These are phyloP conservation scores for Lamellibrachia luymesi DNA, from an alignment of 1,140 invertebrate genomes.

Conservation along the genomic window DNA sequence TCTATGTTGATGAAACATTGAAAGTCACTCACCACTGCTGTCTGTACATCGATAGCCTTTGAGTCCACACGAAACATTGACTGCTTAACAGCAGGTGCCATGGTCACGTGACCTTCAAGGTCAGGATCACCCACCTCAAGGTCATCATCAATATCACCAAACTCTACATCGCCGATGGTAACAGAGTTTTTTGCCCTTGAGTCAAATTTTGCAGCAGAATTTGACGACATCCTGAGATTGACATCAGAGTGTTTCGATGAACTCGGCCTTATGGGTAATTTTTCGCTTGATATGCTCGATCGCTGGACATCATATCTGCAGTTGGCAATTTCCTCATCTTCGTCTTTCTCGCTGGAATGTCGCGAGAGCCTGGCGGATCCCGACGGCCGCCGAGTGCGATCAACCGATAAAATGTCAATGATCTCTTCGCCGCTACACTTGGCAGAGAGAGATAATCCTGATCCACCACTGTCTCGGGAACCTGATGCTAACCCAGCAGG, in stretches of 20 bases:
- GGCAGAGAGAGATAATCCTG: not conserved
- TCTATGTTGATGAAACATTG: not conserved
- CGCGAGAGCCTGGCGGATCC: not conserved
- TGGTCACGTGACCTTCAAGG: not conserved
- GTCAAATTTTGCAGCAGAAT: not conserved
- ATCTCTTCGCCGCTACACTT: not conserved
- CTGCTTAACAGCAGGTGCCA: not conserved
- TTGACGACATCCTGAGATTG: not conserved
- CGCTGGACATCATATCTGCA: not conserved
- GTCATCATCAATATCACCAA: slow-evolving; percentile 1
- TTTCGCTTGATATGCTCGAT: not conserved
- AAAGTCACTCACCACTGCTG: slow-evolving; percentile 9
- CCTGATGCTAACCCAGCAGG: not conserved
- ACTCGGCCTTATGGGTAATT: not conserved
- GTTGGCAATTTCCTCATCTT: not conserved
- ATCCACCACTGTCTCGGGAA: not conserved
- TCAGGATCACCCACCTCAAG: not conserved
- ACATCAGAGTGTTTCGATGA: not conserved
- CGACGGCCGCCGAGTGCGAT: not conserved
- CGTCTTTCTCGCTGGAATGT: slow-evolving; percentile 3
- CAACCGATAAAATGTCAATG: not conserved
- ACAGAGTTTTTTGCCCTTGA: not conserved
- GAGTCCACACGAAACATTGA: not conserved
- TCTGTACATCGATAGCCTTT: not conserved
- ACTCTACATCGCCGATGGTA: not conserved